Percentiles rank a stretch among this genome's conserved stretches.
These are phyloP conservation scores for Temnothorax unifasciatus DNA, from an alignment of 2,888 invertebrate species.

Conservation along the genomic window DNA sequence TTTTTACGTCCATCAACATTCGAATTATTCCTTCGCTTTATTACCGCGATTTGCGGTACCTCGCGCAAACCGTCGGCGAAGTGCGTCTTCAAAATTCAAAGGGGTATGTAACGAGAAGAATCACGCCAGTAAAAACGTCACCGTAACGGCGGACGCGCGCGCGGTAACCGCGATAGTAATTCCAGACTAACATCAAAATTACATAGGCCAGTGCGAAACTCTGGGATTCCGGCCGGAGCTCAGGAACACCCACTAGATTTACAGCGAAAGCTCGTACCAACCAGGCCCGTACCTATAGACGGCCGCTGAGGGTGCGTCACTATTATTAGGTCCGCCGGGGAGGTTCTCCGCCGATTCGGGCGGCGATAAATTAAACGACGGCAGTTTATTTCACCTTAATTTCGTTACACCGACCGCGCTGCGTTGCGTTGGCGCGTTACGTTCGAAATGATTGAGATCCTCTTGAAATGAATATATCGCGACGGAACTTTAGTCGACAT, in stretches of 20 bases:
- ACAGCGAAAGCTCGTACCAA: conserved; percentile 29
- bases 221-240: conserved; percentile 46
- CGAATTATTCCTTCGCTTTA: conserved; percentile 22
- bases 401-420: conserved; percentile 19
- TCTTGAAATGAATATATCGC: neutral
- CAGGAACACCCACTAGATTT: conserved; percentile 48
- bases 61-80: neutral
- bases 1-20: conserved; percentile 5
- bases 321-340: conserved; percentile 42
- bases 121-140: conserved; percentile 51
- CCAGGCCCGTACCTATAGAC: conserved; percentile 39
- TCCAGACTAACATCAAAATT: conserved; percentile 60
- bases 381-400: conserved; percentile 41
- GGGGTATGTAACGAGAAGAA: neutral
- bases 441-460: conserved; percentile 19
- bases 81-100: conserved; percentile 32
- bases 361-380: conserved; percentile 51
- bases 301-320: conserved; percentile 23
- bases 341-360: conserved; percentile 19
- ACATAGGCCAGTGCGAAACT: conserved; percentile 56
- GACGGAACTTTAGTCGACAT: neutral
- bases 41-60: conserved; percentile 3
- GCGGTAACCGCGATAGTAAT: conserved; percentile 54
- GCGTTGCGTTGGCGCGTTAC: neutral
- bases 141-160: conserved; percentile 48